phyloP scores from a whole-genome alignment of 2,113 vertebrate species.

The Tachysurus fulvidraco region DNA sequence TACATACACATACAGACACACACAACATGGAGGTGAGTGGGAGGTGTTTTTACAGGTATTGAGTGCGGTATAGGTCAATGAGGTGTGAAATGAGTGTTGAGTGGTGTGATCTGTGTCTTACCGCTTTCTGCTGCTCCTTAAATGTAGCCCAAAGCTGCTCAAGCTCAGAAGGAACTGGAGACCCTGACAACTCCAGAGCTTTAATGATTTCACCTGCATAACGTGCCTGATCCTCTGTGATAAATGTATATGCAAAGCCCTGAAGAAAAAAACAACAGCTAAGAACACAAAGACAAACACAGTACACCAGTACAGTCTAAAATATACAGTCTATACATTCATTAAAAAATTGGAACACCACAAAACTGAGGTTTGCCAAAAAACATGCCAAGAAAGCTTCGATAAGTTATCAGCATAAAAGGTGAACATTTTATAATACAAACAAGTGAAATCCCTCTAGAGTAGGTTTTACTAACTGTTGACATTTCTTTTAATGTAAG shows the following conservation, averaged over 20 bases:
- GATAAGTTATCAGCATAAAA: too few relatives aligned
- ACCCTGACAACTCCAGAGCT: constrained; percentile 90
- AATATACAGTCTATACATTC: too few relatives aligned
- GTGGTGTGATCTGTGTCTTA: constrained; percentile 64
- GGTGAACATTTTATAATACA: too few relatives aligned
- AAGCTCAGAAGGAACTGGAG: constrained; percentile 83
- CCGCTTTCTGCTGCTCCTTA: constrained; percentile 96
- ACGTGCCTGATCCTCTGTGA: constrained; percentile 92
- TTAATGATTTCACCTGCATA: constrained; percentile 97
- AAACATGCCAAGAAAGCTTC: too few relatives aligned
- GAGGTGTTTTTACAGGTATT: neutral
- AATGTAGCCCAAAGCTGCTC: constrained; percentile 94
- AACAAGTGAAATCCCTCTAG: too few relatives aligned
- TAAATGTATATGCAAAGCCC: constrained; percentile 96
- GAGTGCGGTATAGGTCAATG: neutral
- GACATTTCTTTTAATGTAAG: too few relatives aligned
- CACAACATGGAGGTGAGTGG: neutral
- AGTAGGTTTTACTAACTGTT: too few relatives aligned
- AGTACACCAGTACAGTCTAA: too few relatives aligned
- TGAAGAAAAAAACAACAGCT: constrained; percentile 57
- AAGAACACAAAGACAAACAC: neutral
- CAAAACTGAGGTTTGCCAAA: too few relatives aligned
- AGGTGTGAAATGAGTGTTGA: too few relatives aligned
- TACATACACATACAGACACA: constrained; percentile 40
- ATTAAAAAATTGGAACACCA: neutral